phyloP scores from a whole-genome alignment of 1,140 invertebrate species.

The Dermatophagoides farinae region DNA sequence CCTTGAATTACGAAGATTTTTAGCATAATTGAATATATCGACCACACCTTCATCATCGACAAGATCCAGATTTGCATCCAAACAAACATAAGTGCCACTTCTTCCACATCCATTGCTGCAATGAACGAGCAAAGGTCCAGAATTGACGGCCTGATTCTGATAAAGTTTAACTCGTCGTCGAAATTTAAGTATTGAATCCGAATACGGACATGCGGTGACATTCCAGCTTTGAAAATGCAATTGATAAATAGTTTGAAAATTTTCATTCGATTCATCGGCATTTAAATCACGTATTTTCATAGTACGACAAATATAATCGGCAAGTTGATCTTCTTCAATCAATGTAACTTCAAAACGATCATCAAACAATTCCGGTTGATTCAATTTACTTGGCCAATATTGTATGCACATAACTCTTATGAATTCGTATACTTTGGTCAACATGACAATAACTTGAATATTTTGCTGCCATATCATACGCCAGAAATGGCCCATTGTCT shows the following conservation, averaged over 20 bases:
- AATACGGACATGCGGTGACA: constrained; percentile 69
- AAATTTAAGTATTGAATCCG: constrained; percentile 72
- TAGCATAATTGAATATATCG: constrained; percentile 80
- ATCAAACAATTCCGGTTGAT: constrained; percentile 28
- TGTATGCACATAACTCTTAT: constrained; percentile 85
- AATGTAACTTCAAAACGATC: constrained; percentile 53
- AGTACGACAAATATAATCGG: constrained; percentile 75
- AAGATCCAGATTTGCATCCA: constrained; percentile 85
- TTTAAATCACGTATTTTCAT: constrained; percentile 38
- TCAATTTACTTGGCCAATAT: constrained; percentile 60
- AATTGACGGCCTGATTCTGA: constrained; percentile 24
- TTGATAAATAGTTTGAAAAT: constrained; percentile 62
- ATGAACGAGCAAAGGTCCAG: constrained; percentile 49
- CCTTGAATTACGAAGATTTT: constrained; percentile 70
- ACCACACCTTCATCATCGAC: constrained; percentile 77
- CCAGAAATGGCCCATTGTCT: constrained; percentile 78
- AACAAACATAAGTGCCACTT: constrained; percentile 79
- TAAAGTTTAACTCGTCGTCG: constrained; percentile 48
- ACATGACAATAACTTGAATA: constrained; percentile 63
- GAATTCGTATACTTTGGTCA: constrained; percentile 82
- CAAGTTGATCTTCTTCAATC: constrained; percentile 62
- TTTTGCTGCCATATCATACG: constrained; percentile 93
- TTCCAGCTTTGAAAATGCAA: constrained; percentile 94
- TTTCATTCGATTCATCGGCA: constrained; percentile 28
- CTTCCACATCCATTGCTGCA: constrained; percentile 90